Base-by-base conservation (phyloP, 2,888 invertebrate species). In the Balanococcus diminutus region DNA sequence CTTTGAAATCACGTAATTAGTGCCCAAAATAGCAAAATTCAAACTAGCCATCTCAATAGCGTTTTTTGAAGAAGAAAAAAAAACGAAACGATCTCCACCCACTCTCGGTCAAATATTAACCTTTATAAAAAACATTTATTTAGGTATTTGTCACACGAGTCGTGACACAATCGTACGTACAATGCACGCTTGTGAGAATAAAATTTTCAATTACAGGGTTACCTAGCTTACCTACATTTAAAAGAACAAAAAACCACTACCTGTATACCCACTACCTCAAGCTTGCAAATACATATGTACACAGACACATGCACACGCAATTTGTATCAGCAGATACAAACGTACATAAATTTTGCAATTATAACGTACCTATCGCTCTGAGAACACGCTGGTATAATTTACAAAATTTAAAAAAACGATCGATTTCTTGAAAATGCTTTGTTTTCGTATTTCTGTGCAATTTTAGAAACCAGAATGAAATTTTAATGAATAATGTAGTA, bases 201-300 rank as follows among this genome's bases (percentile, higher is more conserved):
- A 56, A 56, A 56, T 56, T 56, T 56, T 56, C 56, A 56, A 56
- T 56, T 56, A 56, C 56, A 56, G 56, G 56, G 19, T 56, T 46
- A 16, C n/a, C n/a, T n/a, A n/a, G n/a, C n/a, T n/a, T n/a, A n/a
- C n/a, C 14, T 19, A 22, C 56, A 56, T 56, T 56, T 56, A 19
- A 11, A 19, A 22, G 56, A 56, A 56, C 9, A 56, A 56, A n/a
- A 56, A 56, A 56, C 56, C 8, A 56, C 56, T 9, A 56, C 22
- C 6, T 51, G 19, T 46, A 6, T 46, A 2, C n/a, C n/a, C 6
- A n/a, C 46, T 46, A n/a, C n/a, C 42, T 51, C 11, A 56, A 56
- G 56, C 56, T 56, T 1, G 56, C 56, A 22, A 56, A 56, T 6
- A 56, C 8, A 19, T 19, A n/a, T n/a, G n/a, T n/a, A 51, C 56